A percentile compares a stretch with the other conserved stretches of the same genome.
Conservation (phyloP, 2,113 vertebrate species). For the human (Homo sapiens) region DNA sequence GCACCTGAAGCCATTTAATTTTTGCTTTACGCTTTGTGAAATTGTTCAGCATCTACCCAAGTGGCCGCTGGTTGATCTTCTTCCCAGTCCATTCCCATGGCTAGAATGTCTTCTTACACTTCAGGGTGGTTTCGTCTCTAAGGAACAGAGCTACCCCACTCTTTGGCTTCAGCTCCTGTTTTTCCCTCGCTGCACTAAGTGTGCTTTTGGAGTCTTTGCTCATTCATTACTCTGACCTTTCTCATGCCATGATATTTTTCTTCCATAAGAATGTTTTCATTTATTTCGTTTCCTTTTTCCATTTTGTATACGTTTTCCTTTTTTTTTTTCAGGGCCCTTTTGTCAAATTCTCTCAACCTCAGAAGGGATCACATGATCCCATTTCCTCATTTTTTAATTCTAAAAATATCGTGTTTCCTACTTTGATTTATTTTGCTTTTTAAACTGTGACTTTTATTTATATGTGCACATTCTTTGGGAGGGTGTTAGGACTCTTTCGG, state of each 20-base stretch:
- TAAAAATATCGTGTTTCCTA: constrained; percentile 60
- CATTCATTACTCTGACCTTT: neutral
- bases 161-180: neutral
- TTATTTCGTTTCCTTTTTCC: constrained; percentile 30
- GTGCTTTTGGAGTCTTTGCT: neutral
- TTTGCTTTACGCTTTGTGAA: neutral
- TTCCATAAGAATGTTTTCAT: constrained; percentile 17
- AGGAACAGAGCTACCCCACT: neutral
- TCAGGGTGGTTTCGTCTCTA: accelerated
- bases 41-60: neutral
- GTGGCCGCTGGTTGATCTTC: neutral
- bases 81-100: accelerated
- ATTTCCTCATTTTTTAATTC: constrained; percentile 51
- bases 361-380: neutral
- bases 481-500: neutral
- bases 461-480: constrained; percentile 30
- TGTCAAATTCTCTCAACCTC: constrained; percentile 27
- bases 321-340: neutral
- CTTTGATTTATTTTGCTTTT: constrained; percentile 46
- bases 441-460: constrained; percentile 40
- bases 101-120: neutral
- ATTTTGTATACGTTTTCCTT: neutral
- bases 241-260: neutral
- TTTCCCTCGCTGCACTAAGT: accelerated
- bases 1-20: neutral